phyloP scores from a whole-genome alignment of 2,888 invertebrate species.

The Odontocolon sp. region DNA sequence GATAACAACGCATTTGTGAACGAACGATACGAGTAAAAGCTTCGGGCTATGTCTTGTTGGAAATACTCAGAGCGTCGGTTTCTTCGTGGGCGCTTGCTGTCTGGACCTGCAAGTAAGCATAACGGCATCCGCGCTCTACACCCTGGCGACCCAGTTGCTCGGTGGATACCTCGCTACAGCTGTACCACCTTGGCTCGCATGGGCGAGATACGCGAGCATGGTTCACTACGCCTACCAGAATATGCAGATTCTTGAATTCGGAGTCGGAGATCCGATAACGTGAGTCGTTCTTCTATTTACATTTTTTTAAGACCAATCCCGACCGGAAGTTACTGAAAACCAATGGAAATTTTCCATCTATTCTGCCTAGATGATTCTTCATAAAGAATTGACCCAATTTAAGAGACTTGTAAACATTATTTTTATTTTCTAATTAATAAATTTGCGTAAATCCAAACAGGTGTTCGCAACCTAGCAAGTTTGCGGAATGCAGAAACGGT shows the following conservation, averaged over 20 bases:
- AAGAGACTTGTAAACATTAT: no score
- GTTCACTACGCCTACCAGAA: conserved; percentile 91
- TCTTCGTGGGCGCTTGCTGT: conserved; percentile 90
- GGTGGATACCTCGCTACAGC: conserved; percentile 88
- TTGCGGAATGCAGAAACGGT: conserved; percentile 84
- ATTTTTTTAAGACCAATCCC: neutral
- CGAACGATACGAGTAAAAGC: no score
- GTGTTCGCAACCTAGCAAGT: conserved; percentile 87
- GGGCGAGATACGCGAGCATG: conserved; percentile 89
- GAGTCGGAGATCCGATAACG: conserved; percentile 86
- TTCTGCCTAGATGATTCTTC: no score
- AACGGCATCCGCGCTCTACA: conserved; percentile 89
- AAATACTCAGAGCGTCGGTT: conserved; percentile 85
- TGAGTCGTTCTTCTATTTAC: conserved; percentile 79
- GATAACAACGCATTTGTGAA: no score
- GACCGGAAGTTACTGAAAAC: neutral
- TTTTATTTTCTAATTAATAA: no score
- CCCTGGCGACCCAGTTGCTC: conserved; percentile 89
- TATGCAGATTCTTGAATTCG: conserved; percentile 90
- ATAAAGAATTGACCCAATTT: no score
- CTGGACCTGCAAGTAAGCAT: conserved; percentile 90
- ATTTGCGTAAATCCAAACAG: no score
- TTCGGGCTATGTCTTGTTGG: conserved; percentile 35
- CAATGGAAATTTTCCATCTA: no score
- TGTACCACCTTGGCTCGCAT: conserved; percentile 88